Evolutionary conservation across 2,797 vertebrate genomes (phyloP).

Genomic region (Austrolebias charrua): DNA sequence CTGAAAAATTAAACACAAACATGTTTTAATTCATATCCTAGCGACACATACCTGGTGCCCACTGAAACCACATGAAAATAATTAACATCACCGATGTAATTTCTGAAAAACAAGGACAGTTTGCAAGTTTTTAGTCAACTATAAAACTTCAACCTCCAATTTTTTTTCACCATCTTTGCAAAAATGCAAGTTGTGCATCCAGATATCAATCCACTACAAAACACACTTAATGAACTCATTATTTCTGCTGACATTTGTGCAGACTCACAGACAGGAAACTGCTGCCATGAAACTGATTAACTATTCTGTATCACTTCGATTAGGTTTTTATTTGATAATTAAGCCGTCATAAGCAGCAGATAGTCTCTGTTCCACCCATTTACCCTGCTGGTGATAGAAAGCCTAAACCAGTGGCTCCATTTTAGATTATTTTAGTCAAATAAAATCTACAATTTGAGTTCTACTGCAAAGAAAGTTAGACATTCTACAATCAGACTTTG

Average conservation of each 20-base stretch:
- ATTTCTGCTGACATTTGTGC: background rate
- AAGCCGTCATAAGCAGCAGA: background rate
- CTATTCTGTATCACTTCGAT: background rate
- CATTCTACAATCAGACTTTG: conserved; percentile 12
- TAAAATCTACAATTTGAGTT: background rate
- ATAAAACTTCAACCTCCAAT: background rate
- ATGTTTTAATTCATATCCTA: no score
- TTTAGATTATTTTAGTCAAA: conserved; percentile 6
- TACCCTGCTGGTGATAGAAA: background rate
- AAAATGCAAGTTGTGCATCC: no score
- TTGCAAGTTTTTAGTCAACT: background rate
- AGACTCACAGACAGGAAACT: background rate
- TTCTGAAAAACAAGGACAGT: conserved; percentile 9
- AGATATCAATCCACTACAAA: background rate
- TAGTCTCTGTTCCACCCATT: background rate
- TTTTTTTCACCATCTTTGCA: no score
- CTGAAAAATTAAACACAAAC: no score
- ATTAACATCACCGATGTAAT: conserved; percentile 31
- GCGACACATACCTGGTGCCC: no score
- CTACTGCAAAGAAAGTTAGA: conserved; percentile 1
- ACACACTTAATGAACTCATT: background rate
- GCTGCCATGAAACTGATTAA: background rate
- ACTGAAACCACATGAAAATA: conserved; percentile 38
- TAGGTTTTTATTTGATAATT: background rate
- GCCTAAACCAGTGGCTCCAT: background rate